Conservation (phyloP, 2,113 vertebrate species). For the Phalacrocorax pelagicus region DNA sequence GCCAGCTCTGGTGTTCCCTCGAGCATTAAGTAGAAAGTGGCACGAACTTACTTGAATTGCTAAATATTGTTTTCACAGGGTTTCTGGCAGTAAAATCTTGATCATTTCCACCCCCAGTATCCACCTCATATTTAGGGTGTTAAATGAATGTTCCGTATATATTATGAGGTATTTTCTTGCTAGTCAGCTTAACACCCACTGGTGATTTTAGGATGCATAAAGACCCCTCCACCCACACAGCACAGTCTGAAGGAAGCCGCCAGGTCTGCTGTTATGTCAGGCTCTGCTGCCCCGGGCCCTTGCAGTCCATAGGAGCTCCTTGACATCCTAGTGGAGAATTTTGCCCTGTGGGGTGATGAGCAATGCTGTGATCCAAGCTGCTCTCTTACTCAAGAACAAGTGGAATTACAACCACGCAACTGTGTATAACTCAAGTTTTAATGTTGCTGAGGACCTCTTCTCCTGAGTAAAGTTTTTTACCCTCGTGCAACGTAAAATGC, state of each 20-base stretch:
- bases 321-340: neutral
- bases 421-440: neutral
- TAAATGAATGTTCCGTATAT: neutral
- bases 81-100: slow-evolving; percentile 20
- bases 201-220: neutral
- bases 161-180: slow-evolving; percentile 10
- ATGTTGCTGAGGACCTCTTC: neutral
- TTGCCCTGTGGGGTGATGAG: neutral
- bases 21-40: slow-evolving; percentile 37
- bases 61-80: slow-evolving; percentile 50
- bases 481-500: neutral
- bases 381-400: neutral
- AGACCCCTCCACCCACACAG: neutral
- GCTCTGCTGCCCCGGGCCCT: neutral
- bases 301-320: neutral
- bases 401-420: neutral
- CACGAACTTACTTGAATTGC: slow-evolving; percentile 11
- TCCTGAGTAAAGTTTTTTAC: neutral
- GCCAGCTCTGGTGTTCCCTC: slow-evolving; percentile 10
- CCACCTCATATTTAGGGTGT: neutral
- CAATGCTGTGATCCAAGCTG: neutral
- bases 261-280: neutral
- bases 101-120: neutral
- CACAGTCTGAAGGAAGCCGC: neutral
- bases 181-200: neutral